A percentile compares a stretch with the other conserved stretches of the same genome.
These are phyloP conservation scores for Diadema setosum DNA, from an alignment of 35 echinoderm and acorn worm genomes.

Conservation along the genomic window DNA sequence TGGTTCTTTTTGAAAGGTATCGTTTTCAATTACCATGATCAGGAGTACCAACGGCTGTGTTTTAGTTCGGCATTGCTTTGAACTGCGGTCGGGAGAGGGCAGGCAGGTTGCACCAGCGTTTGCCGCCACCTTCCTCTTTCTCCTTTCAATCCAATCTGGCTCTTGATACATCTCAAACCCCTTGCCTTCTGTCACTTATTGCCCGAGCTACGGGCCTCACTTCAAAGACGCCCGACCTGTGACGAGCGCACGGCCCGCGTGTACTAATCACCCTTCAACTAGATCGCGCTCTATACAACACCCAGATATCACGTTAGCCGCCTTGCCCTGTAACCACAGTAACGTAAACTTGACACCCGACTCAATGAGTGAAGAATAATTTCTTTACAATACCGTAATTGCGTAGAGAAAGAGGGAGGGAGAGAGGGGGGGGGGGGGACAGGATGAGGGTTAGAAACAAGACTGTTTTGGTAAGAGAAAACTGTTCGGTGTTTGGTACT, in stretches of 20 bases:
- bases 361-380: not conserved
- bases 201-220: not conserved
- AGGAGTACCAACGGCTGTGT: not conserved
- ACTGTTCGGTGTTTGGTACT: no score
- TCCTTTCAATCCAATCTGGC: not conserved
- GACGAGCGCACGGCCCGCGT: not conserved
- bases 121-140: no score
- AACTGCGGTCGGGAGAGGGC: not conserved
- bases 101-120: not conserved
- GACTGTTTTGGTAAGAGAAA: no score
- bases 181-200: not conserved
- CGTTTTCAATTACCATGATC: not conserved
- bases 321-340: not conserved
- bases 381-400: not conserved
- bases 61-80: not conserved
- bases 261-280: not conserved
- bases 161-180: not conserved
- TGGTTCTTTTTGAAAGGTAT: no score
- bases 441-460: no score
- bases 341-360: slow-evolving; percentile 3
- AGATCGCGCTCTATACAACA: not conserved
- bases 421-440: no score
- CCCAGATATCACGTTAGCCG: not conserved
- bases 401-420: not conserved
- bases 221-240: not conserved